phyloP scores from a whole-genome alignment of 1,140 invertebrate genomes.

The Macrobrachium nipponense region DNA sequence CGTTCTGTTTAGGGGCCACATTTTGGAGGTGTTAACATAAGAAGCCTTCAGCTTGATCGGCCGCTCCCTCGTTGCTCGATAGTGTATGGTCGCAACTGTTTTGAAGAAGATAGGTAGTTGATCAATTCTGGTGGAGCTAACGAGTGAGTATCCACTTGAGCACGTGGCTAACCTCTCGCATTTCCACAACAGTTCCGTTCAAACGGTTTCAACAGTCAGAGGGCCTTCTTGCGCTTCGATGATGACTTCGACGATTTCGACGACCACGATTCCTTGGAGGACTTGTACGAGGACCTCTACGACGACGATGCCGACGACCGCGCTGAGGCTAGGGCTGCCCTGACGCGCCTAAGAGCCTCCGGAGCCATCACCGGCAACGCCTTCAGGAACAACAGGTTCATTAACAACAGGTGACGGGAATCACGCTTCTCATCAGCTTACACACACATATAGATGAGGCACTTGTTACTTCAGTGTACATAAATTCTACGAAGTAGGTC shows the following conservation, averaged over 20 bases:
- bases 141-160: background rate
- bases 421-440: background rate
- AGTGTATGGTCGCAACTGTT: no score
- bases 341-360: slow-evolving; percentile 46
- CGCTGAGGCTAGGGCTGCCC: slow-evolving; percentile 39
- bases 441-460: no score
- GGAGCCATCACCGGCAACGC: slow-evolving; percentile 41
- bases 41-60: no score
- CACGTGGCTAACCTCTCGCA: background rate
- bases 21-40: no score
- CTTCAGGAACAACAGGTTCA: slow-evolving; percentile 50
- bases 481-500: no score
- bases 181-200: background rate
- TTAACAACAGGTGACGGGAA: slow-evolving; percentile 25
- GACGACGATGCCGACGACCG: slow-evolving; percentile 48
- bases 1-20: no score
- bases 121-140: background rate
- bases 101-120: no score
- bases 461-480: no score
- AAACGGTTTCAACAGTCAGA: background rate
- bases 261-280: slow-evolving; percentile 43
- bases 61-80: no score
- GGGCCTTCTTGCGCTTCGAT: slow-evolving; percentile 35
- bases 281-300: slow-evolving; percentile 50
- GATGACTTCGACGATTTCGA: slow-evolving; percentile 35